A percentile compares a stretch with the other conserved stretches of the same genome.
phyloP scores from a whole-genome alignment of 2,113 vertebrate species.

The Antidorcas marsupialis region DNA sequence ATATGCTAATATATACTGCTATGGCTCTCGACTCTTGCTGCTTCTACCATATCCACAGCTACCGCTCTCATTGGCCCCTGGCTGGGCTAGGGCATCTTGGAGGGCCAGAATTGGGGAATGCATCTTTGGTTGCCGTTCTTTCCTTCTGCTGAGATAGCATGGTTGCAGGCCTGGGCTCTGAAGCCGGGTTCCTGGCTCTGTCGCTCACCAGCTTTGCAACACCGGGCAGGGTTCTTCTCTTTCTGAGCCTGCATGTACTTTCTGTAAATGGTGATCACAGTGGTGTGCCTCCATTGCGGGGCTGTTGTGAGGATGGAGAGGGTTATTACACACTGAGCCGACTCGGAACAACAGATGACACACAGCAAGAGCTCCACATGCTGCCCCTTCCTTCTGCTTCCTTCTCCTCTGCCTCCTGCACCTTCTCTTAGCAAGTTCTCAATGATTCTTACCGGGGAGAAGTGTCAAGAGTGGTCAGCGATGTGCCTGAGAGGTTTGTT shows the following conservation, averaged over 20 bases:
- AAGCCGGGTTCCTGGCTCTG: background rate
- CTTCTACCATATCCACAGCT: background rate
- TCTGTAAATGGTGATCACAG: background rate
- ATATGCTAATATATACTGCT: too few relatives aligned
- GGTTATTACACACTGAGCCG: fast-evolving
- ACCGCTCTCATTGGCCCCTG: too few relatives aligned
- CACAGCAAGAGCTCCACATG: background rate
- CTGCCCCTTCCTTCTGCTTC: background rate
- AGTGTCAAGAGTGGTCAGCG: background rate
- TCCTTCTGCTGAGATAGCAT: fast-evolving
- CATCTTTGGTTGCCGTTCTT: background rate
- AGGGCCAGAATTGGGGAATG: background rate
- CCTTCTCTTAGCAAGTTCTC: background rate
- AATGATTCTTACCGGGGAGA: background rate
- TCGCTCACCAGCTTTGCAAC: background rate
- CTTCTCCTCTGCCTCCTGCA: background rate
- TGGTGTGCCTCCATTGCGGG: background rate
- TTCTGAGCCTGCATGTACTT: background rate
- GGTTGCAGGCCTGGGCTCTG: background rate
- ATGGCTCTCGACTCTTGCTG: background rate
- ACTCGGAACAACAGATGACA: background rate
- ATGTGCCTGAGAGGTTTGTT: background rate
- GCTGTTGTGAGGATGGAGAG: background rate
- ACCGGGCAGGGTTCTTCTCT: background rate
- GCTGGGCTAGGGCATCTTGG: background rate